phyloP scores from a whole-genome alignment of 2,797 vertebrate genomes.

The Fringilla coelebs region DNA sequence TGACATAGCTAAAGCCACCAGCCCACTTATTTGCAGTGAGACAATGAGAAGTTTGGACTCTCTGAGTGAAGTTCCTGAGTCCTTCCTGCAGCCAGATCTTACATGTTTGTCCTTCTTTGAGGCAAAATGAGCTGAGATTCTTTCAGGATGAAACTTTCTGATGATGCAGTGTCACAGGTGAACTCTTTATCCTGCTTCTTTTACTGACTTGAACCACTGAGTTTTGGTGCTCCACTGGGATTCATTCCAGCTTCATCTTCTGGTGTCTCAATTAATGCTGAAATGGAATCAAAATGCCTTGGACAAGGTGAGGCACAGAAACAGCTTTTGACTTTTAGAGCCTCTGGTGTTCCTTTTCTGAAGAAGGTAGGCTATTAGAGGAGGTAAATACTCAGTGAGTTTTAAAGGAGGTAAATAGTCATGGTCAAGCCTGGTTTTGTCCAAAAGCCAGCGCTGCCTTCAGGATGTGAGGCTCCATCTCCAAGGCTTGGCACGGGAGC shows the following conservation, averaged over 20 bases:
- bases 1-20: neutral
- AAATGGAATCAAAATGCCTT: neutral
- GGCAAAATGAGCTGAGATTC: neutral
- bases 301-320: neutral
- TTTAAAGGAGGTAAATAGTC: neutral
- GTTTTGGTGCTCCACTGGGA: neutral
- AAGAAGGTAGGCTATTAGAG: neutral
- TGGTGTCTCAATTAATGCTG: neutral
- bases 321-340: neutral
- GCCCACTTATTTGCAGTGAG: neutral
- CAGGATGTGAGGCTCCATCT: neutral
- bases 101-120: neutral
- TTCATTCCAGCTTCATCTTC: neutral
- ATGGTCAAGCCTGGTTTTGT: neutral
- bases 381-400: neutral
- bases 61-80: accelerated
- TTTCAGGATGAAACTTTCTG: neutral
- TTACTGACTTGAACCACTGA: neutral
- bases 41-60: neutral
- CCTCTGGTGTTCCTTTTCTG: neutral
- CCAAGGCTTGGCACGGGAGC: neutral
- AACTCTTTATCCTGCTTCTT: neutral
- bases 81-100: neutral
- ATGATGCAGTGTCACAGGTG: neutral
- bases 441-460: neutral